Evolutionary conservation across 2,797 vertebrate genomes (phyloP).

Genomic region (Myoxocephalus aenaeus): DNA sequence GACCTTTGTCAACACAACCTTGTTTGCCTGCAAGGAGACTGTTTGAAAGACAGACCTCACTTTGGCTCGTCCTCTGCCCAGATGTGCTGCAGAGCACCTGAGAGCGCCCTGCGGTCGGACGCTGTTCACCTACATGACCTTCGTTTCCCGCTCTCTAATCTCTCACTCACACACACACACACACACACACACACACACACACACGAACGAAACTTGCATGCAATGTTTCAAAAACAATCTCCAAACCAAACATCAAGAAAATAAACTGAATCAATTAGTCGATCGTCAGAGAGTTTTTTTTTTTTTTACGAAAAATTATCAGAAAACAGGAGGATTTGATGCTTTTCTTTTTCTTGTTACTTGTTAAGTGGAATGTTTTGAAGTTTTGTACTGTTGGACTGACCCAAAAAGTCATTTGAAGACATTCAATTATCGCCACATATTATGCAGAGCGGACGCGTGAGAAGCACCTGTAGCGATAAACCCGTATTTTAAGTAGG

Average conservation of each 20-base stretch:
- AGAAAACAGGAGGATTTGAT: background rate
- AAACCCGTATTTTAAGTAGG: too few species aligned
- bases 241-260: background rate
- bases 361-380: background rate
- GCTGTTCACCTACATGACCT: conserved; percentile 29
- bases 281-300: background rate
- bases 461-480: too few species aligned
- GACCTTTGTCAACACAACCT: conserved; percentile 19
- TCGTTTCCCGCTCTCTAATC: background rate
- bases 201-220: background rate
- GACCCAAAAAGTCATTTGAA: background rate
- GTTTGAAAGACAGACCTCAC: conserved; percentile 32
- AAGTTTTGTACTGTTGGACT: background rate
- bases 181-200: too few species aligned
- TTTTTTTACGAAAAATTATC: background rate
- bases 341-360: background rate
- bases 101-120: conserved; percentile 36
- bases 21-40: background rate
- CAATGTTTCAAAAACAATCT: background rate
- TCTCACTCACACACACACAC: background rate
- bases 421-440: too few species aligned
- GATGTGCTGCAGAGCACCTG: conserved; percentile 41
- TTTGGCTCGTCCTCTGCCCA: conserved; percentile 40
- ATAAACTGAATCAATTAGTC: background rate
- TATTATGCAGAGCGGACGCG: too few species aligned